A percentile compares a stretch with the other conserved stretches of the same genome.
phyloP scores from a whole-genome alignment of 2,113 vertebrate genomes.

The Platanista minor region DNA sequence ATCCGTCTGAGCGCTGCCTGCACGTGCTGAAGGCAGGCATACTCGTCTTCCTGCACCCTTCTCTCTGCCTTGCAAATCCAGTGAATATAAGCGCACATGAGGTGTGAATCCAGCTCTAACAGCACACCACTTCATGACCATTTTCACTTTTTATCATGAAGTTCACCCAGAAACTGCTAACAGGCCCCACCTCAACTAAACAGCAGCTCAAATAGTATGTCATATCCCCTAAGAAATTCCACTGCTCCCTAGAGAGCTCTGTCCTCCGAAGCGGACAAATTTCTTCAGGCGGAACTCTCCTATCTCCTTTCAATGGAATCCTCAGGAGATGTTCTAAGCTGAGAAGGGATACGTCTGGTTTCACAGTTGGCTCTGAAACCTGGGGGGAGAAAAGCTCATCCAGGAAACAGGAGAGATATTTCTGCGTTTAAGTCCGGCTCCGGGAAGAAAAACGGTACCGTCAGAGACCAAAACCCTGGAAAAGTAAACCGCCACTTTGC shows the following conservation, averaged over 20 bases:
- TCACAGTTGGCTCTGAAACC: conserved; percentile 13
- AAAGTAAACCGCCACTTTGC: not conserved
- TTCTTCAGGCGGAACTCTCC: not conserved
- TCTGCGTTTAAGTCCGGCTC: not conserved
- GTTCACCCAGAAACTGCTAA: not conserved
- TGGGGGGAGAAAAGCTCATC: not conserved
- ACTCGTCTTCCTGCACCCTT: not conserved
- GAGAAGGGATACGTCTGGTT: not conserved
- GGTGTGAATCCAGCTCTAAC: not conserved
- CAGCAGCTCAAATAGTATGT: not conserved
- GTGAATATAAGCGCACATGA: not conserved
- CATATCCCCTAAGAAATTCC: not conserved
- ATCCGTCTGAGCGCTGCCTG: not conserved
- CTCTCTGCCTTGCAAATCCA: not conserved
- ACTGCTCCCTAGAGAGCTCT: not conserved
- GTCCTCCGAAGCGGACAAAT: conserved; percentile 23
- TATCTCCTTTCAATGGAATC: not conserved
- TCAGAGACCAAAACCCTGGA: not conserved
- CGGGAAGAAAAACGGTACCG: not conserved
- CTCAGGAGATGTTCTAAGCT: conserved; percentile 23
- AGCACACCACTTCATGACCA: conserved; percentile 1
- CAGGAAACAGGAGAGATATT: not conserved
- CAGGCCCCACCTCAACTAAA: not conserved
- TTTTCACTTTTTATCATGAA: not conserved
- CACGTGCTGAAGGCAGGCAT: not conserved